Evolutionary conservation across 2,888 invertebrate species (phyloP), one percentile per base, ranked within the genome.

Genomic region (Poecilobothrus nobilitatus): DNA sequence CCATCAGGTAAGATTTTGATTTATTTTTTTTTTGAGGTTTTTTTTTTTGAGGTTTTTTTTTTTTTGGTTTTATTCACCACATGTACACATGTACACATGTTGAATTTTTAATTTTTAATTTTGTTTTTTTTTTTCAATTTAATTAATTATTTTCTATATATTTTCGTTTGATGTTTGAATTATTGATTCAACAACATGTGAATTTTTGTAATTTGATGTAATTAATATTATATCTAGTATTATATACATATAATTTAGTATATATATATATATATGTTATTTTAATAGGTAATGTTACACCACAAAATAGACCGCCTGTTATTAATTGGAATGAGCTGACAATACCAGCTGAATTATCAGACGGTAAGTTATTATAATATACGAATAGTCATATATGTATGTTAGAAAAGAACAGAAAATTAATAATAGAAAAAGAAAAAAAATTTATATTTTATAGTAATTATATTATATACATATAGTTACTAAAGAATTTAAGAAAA

Each of bases 261-360:
- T 62, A 12, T 15, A 7, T 3, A 15, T 61, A 66, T 65, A 67
- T 64, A 53, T 64, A 33, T 66, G 5, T 61, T 20, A 63, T 67
- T 44, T 68, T 63, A 65, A 18, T 53, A 76, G 76, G 75, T 67
- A 76, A 75, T 71, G 73, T 76, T 62, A 75, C 76, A 69, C 75
- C 76, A 66, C 74, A 75, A 53, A 75, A 74, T 71, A 71, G 73
- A 66, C 66, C 70, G 33, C 18, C 72, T 18, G 68, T 63, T 37
- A 69, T 71, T 15, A 78, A 76, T 69, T 82, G 81, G 82, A 79
- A 78, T 1, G 78, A 80, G 67, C 71, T 82, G 6, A 80, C 81
- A 1, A 79, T 82, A 68, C 81, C 82, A 22, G 77, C 79, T 0
- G 79, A 80, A 63, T 70, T 76, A 65, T 78, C 78, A 9, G 79